Evolutionary conservation across 35 echinoderm and acorn worm genomes (phyloP).

Genomic region (Chiridota heheva): DNA sequence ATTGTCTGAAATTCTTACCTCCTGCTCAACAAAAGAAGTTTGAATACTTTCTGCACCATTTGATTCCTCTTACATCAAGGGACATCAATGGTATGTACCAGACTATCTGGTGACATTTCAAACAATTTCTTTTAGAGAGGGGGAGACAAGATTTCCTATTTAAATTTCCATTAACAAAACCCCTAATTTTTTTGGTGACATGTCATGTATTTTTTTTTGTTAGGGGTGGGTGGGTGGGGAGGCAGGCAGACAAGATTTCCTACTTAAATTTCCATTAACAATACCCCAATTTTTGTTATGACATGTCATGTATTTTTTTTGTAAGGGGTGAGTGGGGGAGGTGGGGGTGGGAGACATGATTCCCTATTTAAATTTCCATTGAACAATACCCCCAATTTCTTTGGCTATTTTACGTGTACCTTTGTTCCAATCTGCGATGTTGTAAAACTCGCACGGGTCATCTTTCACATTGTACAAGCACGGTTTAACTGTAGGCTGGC

Average conservation of each 20-base stretch:
- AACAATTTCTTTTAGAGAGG: too few species aligned
- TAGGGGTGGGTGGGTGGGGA: too few species aligned
- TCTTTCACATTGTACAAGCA: constrained; percentile 72
- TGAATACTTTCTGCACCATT: too few species aligned
- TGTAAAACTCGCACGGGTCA: constrained; percentile 95
- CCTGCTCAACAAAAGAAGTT: too few species aligned
- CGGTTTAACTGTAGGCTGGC: constrained; percentile 54
- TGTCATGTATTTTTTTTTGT: too few species aligned
- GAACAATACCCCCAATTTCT: background rate
- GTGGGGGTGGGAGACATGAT: too few species aligned
- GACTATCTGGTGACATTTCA: background rate
- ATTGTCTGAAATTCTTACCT: too few species aligned
- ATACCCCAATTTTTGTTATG: background rate
- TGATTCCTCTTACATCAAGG: too few species aligned
- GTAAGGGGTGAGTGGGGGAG: background rate
- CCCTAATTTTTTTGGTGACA: too few species aligned
- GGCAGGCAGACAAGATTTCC: background rate
- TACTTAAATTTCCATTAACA: background rate
- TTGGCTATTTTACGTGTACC: constrained; percentile 30
- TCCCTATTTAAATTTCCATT: background rate
- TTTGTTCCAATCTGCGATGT: constrained; percentile 76
- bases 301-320: constrained; percentile 9
- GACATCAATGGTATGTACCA: background rate
- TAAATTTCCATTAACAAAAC: too few species aligned
- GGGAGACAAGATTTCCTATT: too few species aligned